Percentiles rank a stretch among this genome's conserved stretches.
Evolutionary conservation across 2,113 vertebrate species (phyloP).

Genomic region (Myodes glareolus): DNA sequence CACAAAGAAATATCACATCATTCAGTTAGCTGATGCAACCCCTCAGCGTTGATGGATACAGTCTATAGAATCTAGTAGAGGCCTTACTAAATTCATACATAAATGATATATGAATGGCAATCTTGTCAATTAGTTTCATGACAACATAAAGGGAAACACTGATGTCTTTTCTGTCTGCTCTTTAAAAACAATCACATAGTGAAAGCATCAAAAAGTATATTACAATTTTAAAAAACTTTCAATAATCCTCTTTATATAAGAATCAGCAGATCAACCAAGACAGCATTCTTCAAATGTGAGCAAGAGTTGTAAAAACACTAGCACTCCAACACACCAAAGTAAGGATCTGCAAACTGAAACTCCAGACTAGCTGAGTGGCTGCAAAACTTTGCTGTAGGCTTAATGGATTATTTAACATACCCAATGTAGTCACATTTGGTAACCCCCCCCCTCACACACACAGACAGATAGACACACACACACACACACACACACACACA

Average conservation of each 20-base stretch:
- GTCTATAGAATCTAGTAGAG: not conserved
- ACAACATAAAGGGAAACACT: not conserved
- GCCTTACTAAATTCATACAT: not conserved
- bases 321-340: conserved; percentile 59
- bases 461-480: not conserved
- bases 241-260: conserved; percentile 34
- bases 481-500: not conserved
- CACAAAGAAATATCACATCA: conserved; percentile 22
- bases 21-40: conserved; percentile 28
- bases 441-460: not conserved
- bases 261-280: conserved; percentile 49
- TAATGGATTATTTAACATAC: conserved; percentile 3
- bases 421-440: too few relatives aligned
- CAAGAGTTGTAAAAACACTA: conserved; percentile 71
- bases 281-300: conserved; percentile 42
- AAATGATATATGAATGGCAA: not conserved
- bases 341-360: conserved; percentile 64
- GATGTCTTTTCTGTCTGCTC: not conserved
- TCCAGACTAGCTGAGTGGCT: conserved; percentile 57
- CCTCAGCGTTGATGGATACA: not conserved
- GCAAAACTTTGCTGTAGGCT: conserved; percentile 54
- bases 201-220: conserved; percentile 9
- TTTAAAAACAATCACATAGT: not conserved
- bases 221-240: conserved; percentile 7
- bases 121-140: conserved; percentile 3